Evolutionary conservation across 1,140 invertebrate species (phyloP).

Genomic region (Drosophila chauvacae): DNA sequence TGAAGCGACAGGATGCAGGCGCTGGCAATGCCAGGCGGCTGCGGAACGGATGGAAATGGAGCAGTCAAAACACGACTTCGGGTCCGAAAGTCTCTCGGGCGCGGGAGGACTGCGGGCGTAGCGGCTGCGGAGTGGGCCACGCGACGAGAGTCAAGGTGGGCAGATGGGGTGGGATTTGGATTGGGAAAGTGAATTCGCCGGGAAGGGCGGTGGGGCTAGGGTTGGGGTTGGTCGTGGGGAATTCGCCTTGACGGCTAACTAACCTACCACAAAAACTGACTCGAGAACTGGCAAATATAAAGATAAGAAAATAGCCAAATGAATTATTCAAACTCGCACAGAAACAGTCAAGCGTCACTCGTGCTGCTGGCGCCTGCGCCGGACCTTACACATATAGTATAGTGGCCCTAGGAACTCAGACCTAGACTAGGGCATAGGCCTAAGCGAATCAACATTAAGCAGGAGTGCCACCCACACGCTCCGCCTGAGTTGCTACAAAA

Average conservation of each 20-base stretch:
- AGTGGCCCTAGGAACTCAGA: slow-evolving; percentile 31
- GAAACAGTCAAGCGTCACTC: slow-evolving; percentile 26
- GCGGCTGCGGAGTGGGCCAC: slow-evolving; percentile 15
- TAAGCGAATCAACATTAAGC: slow-evolving; percentile 78
- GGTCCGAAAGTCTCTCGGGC: slow-evolving; percentile 41
- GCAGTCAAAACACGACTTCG: slow-evolving; percentile 58
- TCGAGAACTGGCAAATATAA: slow-evolving; percentile 31
- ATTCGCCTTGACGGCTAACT: slow-evolving; percentile 50
- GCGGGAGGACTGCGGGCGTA: neutral
- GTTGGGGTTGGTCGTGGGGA: slow-evolving; percentile 30
- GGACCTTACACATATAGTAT: slow-evolving; percentile 27
- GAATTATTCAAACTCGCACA: slow-evolving; percentile 45
- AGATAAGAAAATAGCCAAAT: slow-evolving; percentile 46
- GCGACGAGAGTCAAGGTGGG: slow-evolving; percentile 20
- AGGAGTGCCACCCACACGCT: slow-evolving; percentile 63
- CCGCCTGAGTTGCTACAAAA: slow-evolving; percentile 64
- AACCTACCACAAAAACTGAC: slow-evolving; percentile 72
- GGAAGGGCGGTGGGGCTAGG: neutral
- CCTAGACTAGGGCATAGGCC: slow-evolving; percentile 61
- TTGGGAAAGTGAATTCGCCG: slow-evolving; percentile 44
- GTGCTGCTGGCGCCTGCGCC: slow-evolving; percentile 64
- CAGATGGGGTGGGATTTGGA: slow-evolving; percentile 2
- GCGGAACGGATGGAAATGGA: slow-evolving; percentile 65
- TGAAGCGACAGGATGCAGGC: slow-evolving; percentile 69
- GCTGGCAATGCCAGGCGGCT: slow-evolving; percentile 40